phyloP scores from a whole-genome alignment of 2,888 invertebrate genomes.

The Leptinotarsa rubiginosa region DNA sequence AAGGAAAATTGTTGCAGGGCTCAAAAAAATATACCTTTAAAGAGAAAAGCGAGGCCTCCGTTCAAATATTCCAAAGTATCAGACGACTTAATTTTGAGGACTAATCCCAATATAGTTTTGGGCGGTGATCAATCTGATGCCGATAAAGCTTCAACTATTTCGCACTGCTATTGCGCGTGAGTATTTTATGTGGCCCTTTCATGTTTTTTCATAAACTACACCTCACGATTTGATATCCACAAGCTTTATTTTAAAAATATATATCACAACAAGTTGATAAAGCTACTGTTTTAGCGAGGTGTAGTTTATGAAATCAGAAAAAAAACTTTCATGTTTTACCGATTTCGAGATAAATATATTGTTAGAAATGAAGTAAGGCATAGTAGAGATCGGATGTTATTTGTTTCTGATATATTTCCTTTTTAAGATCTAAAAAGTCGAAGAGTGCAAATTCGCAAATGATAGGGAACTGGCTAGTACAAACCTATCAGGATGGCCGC shows the following conservation, averaged over 20 bases:
- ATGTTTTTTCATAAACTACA: too few relatives aligned
- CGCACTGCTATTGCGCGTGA: slow-evolving; percentile 33
- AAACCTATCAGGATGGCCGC: slow-evolving; percentile 5
- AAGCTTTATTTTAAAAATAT: too few relatives aligned
- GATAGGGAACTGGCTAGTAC: slow-evolving; percentile 14
- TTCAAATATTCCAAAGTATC: slow-evolving; percentile 53
- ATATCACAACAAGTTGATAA: too few relatives aligned
- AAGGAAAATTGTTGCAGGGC: slow-evolving; percentile 22
- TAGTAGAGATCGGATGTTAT: too few relatives aligned
- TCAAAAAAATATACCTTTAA: slow-evolving; percentile 33
- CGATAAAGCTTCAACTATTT: slow-evolving; percentile 1
- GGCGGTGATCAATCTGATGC: slow-evolving; percentile 23
- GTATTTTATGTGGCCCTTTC: not conserved
- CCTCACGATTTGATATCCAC: too few relatives aligned
- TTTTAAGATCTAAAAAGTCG: slow-evolving; percentile 16
- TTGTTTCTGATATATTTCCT: not conserved
- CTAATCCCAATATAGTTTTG: slow-evolving; percentile 48
- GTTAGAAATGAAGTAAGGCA: too few relatives aligned
- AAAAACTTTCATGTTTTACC: too few relatives aligned
- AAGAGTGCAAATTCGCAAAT: slow-evolving; percentile 10
- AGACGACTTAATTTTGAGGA: slow-evolving; percentile 52
- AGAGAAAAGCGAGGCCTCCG: slow-evolving; percentile 44
- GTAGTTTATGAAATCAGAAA: too few relatives aligned
- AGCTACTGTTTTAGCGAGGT: too few relatives aligned
- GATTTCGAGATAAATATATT: too few relatives aligned